These are phyloP conservation scores for Trachymyrmex cornetzi DNA, from an alignment of 1,140 invertebrate species.

Conservation along the genomic window DNA sequence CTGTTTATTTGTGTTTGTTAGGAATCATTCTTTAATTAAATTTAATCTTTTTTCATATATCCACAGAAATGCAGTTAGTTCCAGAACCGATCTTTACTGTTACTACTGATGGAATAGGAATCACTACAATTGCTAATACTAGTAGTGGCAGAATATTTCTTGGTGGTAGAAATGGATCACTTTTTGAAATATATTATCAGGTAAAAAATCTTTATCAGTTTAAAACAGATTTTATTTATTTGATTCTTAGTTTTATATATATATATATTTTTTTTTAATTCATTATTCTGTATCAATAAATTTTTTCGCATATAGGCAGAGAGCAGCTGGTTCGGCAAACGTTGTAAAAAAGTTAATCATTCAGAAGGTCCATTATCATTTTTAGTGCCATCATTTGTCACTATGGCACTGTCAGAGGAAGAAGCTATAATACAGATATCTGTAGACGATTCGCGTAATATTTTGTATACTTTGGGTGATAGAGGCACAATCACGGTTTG, in stretches of 20 bases:
- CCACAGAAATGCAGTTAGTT: constrained; percentile 96
- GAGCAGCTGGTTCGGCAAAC: constrained; percentile 97
- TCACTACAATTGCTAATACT: constrained; percentile 94
- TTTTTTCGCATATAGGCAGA: constrained; percentile 88
- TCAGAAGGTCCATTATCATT: constrained; percentile 95
- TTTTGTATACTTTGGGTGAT: constrained; percentile 96
- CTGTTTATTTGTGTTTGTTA: constrained; percentile 40
- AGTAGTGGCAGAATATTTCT: constrained; percentile 96
- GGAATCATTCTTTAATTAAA: not conserved
- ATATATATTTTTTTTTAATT: too few species aligned
- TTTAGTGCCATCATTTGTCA: constrained; percentile 96
- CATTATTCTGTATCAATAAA: constrained; percentile 9
- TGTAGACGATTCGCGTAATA: constrained; percentile 95
- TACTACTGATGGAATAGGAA: constrained; percentile 96
- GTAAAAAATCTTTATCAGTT: constrained; percentile 84
- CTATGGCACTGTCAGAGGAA: constrained; percentile 93
- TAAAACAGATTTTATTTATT: constrained; percentile 2
- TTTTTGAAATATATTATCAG: constrained; percentile 98
- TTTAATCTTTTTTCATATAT: constrained; percentile 71
- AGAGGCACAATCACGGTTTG: constrained; percentile 94
- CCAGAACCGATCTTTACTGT: constrained; percentile 97
- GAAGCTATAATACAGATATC: constrained; percentile 96
- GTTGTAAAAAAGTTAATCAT: constrained; percentile 98
- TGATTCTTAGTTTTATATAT: not conserved
- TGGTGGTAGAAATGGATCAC: constrained; percentile 96